phyloP scores from a whole-genome alignment of 2,113 vertebrate species.

The Forbesichthys agassizii region DNA sequence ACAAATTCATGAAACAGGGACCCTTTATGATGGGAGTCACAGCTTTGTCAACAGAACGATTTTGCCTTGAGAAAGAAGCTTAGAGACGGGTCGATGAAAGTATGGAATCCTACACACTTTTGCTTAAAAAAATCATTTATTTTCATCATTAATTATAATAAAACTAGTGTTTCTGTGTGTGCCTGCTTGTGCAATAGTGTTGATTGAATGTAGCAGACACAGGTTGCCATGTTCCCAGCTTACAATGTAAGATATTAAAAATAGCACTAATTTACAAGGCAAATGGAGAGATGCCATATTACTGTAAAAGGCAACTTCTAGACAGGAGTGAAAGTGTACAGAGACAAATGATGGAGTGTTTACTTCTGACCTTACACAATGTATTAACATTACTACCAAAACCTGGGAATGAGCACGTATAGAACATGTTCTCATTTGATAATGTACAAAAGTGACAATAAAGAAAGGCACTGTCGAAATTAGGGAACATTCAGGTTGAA shows the following conservation, averaged over 20 bases:
- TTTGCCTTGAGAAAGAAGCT: conserved; percentile 14
- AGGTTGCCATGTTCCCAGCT: too few relatives aligned
- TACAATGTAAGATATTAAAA: too few relatives aligned
- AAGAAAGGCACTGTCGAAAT: not conserved
- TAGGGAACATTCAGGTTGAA: too few relatives aligned
- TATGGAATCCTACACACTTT: not conserved
- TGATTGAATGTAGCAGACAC: too few relatives aligned
- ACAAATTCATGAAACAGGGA: conserved; percentile 11
- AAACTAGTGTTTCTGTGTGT: too few relatives aligned
- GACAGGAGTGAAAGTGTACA: conserved; percentile 63
- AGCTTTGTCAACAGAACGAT: conserved; percentile 29
- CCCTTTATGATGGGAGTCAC: conserved; percentile 24
- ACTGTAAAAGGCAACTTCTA: conserved; percentile 47
- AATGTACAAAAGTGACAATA: conserved; percentile 3
- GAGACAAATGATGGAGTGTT: conserved; percentile 60
- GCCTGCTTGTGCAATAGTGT: too few relatives aligned
- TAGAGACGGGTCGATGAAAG: conserved; percentile 5
- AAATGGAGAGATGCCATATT: too few relatives aligned
- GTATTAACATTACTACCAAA: conserved; percentile 11
- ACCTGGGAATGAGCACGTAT: conserved; percentile 21
- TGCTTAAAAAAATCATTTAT: too few relatives aligned
- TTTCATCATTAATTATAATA: too few relatives aligned
- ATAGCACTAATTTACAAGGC: too few relatives aligned
- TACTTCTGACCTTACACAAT: conserved; percentile 62
- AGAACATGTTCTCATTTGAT: not conserved